Evolutionary conservation across 2,113 vertebrate species (phyloP).

Genomic region (Crotalus horridus): DNA sequence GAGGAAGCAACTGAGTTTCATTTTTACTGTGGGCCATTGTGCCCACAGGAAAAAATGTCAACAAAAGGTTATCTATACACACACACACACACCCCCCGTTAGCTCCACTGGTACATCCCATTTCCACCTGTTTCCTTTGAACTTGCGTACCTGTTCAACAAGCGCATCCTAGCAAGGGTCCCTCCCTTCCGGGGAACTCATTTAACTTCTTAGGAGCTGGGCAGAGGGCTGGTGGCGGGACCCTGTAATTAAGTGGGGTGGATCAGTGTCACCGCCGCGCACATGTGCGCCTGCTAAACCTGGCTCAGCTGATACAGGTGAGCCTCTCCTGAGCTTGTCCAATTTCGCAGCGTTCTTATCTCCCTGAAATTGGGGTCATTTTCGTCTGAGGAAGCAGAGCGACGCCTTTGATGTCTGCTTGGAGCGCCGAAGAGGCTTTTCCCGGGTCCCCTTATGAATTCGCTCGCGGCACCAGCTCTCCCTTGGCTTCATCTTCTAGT

Average conservation of each 20-base stretch:
- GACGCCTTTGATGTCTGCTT: not conserved
- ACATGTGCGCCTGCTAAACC: not conserved
- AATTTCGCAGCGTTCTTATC: not conserved
- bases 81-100: no score
- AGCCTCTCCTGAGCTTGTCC: not conserved
- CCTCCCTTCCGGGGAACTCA: no score
- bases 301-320: not conserved
- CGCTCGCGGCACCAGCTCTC: not conserved
- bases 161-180: not conserved
- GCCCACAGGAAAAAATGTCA: no score
- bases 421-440: no score
- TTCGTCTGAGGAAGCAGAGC: not conserved
- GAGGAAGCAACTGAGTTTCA: no score
- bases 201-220: not conserved
- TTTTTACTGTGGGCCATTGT: no score
- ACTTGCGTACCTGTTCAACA: not conserved
- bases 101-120: not conserved
- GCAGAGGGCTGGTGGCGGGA: not conserved
- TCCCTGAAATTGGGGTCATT: not conserved
- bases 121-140: not conserved
- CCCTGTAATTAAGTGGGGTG: not conserved
- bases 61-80: no score
- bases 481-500: no score
- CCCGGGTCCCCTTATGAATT: not conserved
- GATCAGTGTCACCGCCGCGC: not conserved